Evolutionary conservation across 2,113 vertebrate species (phyloP).

Genomic region (Grallaria varia): DNA sequence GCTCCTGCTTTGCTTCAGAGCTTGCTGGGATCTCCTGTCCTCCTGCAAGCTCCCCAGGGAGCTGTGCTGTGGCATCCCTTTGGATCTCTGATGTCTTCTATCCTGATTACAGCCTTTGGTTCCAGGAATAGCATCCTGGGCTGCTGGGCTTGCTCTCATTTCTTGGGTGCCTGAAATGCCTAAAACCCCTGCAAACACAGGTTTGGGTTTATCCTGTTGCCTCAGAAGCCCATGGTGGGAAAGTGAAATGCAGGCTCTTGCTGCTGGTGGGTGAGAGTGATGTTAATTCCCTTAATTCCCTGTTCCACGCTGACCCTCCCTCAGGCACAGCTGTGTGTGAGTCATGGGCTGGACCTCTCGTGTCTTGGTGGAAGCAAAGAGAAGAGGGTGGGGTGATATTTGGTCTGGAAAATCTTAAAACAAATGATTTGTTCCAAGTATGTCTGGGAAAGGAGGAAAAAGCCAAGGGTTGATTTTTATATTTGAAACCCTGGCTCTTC

Average conservation of each 20-base stretch:
- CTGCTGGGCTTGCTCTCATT: not conserved
- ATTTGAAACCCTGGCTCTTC: not conserved
- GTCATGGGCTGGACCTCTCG: slow-evolving; percentile 26
- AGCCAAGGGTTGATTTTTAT: not conserved
- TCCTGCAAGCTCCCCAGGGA: not conserved
- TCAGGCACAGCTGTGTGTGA: slow-evolving; percentile 11
- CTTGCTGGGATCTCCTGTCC: not conserved
- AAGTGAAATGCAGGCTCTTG: not conserved
- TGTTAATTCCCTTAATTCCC: not conserved
- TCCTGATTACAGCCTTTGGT: not conserved
- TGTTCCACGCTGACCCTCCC: not conserved
- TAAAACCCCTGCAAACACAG: not conserved
- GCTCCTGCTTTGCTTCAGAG: not conserved
- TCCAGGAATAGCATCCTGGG: not conserved
- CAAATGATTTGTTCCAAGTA: not conserved
- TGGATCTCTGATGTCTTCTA: not conserved
- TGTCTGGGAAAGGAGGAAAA: not conserved
- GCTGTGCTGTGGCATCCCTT: not conserved
- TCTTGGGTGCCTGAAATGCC: not conserved
- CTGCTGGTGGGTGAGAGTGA: not conserved
- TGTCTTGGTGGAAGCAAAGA: not conserved
- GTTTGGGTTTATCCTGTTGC: not conserved
- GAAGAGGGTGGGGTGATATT: slow-evolving; percentile 20
- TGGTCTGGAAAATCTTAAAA: slow-evolving; percentile 49
- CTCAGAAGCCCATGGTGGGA: not conserved